Percentiles rank a stretch among this genome's conserved stretches.
Conservation (phyloP, 2,888 invertebrate species). For the Habrosyne pyritoides region DNA sequence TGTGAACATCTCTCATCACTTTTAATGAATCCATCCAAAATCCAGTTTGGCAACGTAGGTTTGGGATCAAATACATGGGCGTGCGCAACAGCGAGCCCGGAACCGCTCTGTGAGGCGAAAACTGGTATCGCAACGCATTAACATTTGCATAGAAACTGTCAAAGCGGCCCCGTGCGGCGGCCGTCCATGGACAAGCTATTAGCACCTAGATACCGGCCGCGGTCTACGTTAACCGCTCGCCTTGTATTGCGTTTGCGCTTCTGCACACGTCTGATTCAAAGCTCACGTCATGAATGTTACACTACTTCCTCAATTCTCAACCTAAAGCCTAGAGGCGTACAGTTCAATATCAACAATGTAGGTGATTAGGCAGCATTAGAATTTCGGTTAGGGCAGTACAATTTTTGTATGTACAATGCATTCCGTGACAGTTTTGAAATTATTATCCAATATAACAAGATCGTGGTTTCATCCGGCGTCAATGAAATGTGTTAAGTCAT, state of each 20-base stretch:
- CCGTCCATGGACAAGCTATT: constrained; percentile 59
- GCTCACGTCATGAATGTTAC: constrained; percentile 21
- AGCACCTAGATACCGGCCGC: constrained; percentile 64
- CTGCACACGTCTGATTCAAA: constrained; percentile 42
- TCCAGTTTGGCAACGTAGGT: constrained; percentile 64
- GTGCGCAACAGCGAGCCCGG: constrained; percentile 72
- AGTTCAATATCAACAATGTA: neutral
- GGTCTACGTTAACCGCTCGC: constrained; percentile 39
- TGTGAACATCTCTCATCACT: constrained; percentile 11
- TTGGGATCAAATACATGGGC: constrained; percentile 65
- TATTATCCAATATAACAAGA: constrained; percentile 32
- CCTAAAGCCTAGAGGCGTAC: constrained; percentile 27
- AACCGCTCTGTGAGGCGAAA: constrained; percentile 71
- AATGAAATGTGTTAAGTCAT: constrained; percentile 26
- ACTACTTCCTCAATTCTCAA: constrained; percentile 34
- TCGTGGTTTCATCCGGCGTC: constrained; percentile 35
- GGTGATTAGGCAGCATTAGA: constrained; percentile 26
- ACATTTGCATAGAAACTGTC: constrained; percentile 84
- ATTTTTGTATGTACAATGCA: neutral
- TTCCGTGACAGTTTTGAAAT: constrained; percentile 41
- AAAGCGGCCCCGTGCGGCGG: constrained; percentile 64
- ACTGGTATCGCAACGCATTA: constrained; percentile 79
- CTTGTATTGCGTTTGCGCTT: constrained; percentile 47
- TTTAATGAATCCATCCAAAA: constrained; percentile 50
- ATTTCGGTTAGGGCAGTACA: constrained; percentile 38